These are phyloP conservation scores for Cheilosia soror DNA, from an alignment of 2,888 invertebrate species.

Conservation along the genomic window DNA sequence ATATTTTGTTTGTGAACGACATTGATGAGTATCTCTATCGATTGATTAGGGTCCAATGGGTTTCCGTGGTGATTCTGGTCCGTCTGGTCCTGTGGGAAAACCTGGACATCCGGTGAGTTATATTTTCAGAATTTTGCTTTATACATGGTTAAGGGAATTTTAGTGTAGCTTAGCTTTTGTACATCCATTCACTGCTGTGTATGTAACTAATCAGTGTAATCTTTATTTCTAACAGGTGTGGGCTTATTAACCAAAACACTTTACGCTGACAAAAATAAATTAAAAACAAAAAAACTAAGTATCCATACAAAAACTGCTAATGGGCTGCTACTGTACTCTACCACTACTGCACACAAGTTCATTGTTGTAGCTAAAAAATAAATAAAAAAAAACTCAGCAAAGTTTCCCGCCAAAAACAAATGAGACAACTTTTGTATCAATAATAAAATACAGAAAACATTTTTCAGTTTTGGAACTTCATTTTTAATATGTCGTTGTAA, in stretches of 20 bases:
- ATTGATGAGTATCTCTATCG: conserved; percentile 51
- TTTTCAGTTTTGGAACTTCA: conserved; percentile 58
- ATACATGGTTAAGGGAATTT: conserved; percentile 34
- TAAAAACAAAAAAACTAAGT: conserved; percentile 54
- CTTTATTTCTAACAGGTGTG: conserved; percentile 83
- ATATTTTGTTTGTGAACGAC: conserved; percentile 30
- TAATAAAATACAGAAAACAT: conserved; percentile 42
- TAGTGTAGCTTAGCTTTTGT: conserved; percentile 18
- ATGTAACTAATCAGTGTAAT: conserved; percentile 73
- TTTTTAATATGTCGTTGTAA: conserved; percentile 68
- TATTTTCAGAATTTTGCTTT: background rate
- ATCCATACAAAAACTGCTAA: conserved; percentile 71
- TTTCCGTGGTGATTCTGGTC: conserved; percentile 83
- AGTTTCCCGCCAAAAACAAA: conserved; percentile 70
- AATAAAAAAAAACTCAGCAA: conserved; percentile 54
- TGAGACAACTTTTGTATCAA: conserved; percentile 49
- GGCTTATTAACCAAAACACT: conserved; percentile 82
- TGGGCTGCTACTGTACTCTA: conserved; percentile 73
- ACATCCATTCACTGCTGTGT: conserved; percentile 57
- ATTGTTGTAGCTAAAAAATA: conserved; percentile 63
- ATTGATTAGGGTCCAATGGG: conserved; percentile 83
- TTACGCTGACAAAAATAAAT: conserved; percentile 73
- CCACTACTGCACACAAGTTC: conserved; percentile 69
- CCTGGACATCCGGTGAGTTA: conserved; percentile 83
- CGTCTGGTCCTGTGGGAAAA: conserved; percentile 83